Percentiles rank a stretch among this genome's conserved stretches.
These are phyloP conservation scores for Zygothrica quintamaculata DNA, from an alignment of 2,888 invertebrate species.

Conservation along the genomic window DNA sequence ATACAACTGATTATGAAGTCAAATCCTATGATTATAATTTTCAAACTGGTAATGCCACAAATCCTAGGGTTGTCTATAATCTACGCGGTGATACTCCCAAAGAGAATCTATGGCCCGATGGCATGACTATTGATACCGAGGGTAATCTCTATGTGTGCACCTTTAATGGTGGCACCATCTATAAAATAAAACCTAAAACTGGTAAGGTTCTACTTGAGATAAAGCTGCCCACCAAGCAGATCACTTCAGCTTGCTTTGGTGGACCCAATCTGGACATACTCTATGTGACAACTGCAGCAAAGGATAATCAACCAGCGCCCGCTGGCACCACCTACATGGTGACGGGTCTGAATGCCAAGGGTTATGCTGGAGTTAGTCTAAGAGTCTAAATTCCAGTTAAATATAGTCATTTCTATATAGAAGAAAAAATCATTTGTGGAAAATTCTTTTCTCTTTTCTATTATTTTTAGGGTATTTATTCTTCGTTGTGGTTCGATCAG, in stretches of 20 bases:
- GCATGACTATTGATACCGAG: constrained; percentile 92
- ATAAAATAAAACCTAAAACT: constrained; percentile 82
- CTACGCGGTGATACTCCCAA: constrained; percentile 83
- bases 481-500: constrained; percentile 33
- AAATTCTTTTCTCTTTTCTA: background rate
- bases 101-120: constrained; percentile 87
- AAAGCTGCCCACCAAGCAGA: constrained; percentile 88
- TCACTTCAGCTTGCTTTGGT: constrained; percentile 90
- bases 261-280: constrained; percentile 88
- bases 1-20: constrained; percentile 88
- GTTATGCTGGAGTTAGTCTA: constrained; percentile 83
- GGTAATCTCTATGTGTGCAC: constrained; percentile 92
- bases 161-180: constrained; percentile 88
- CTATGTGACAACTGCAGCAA: constrained; percentile 88
- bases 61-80: constrained; percentile 86
- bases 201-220: constrained; percentile 87
- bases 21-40: constrained; percentile 90
- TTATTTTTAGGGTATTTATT: constrained; percentile 22
- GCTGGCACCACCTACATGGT: constrained; percentile 87
- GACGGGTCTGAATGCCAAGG: constrained; percentile 86
- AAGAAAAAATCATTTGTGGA: no score
- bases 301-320: constrained; percentile 80
- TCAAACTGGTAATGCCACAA: constrained; percentile 87
- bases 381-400: constrained; percentile 70
- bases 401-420: no score